A percentile compares a stretch with the other conserved stretches of the same genome.
These are phyloP conservation scores for Heliopora coerulea DNA, from an alignment of 92 coral and sea anemone species.

Conservation along the genomic window DNA sequence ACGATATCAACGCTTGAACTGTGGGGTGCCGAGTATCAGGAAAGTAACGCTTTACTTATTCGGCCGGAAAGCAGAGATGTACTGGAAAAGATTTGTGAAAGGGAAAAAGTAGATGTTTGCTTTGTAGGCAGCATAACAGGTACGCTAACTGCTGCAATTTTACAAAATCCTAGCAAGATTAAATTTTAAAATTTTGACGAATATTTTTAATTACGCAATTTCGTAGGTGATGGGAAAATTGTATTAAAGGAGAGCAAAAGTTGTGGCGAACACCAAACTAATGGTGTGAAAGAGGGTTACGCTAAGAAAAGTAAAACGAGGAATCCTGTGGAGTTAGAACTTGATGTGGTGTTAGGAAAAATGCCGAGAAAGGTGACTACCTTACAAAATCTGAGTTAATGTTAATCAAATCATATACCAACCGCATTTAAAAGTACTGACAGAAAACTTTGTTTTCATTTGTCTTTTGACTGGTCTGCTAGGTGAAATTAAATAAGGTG, in stretches of 20 bases:
- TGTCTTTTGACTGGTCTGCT: no score
- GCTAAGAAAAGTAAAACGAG: slow-evolving; percentile 62
- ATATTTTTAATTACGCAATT: no score
- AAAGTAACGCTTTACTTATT: slow-evolving; percentile 89
- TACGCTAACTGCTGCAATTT: slow-evolving; percentile 10
- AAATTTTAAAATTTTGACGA: no score
- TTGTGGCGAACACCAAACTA: slow-evolving; percentile 18
- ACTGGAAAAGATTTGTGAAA: slow-evolving; percentile 66
- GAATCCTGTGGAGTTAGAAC: slow-evolving; percentile 88
- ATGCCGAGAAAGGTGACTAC: slow-evolving; percentile 84
- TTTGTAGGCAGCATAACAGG: slow-evolving; percentile 95
- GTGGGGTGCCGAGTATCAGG: slow-evolving; percentile 99
- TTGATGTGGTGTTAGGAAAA: slow-evolving; percentile 92
- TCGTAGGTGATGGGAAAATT: slow-evolving; percentile 84
- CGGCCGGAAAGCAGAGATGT: slow-evolving; percentile 55
- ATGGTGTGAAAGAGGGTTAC: slow-evolving; percentile 42
- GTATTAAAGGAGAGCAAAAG: slow-evolving; percentile 70
- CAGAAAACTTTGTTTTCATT: no score
- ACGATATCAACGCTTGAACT: slow-evolving; percentile 92
- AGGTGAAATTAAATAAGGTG: no score
- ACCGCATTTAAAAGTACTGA: no score
- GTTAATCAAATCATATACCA: no score
- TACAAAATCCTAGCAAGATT: background rate
- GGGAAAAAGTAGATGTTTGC: slow-evolving; percentile 91
- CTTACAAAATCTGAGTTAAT: no score